Percentiles rank a stretch among this genome's conserved stretches.
Conservation (phyloP, 2,888 invertebrate genomes). For the Drosophila meridiana region DNA sequence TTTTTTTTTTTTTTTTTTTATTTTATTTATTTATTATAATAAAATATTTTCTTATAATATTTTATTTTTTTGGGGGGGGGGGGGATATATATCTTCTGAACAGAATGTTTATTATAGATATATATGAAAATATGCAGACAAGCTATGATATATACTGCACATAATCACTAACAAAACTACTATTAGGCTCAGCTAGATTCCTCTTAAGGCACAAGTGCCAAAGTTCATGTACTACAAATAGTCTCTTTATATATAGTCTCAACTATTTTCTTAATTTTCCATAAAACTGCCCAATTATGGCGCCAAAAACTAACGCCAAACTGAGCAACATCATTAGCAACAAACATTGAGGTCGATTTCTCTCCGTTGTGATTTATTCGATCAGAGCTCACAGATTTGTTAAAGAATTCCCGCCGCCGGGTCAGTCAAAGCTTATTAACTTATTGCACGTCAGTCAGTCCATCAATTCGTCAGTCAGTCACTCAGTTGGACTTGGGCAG, state of each 20-base stretch:
- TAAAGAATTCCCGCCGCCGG: background rate
- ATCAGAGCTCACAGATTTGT: conserved; percentile 5
- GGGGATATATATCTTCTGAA: background rate
- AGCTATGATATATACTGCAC: background rate
- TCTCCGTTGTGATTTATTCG: conserved; percentile 18
- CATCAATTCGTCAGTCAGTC: background rate
- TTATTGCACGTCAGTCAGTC: conserved; percentile 31
- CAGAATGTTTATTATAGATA: background rate
- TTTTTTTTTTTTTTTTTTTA: no score
- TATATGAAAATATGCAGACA: background rate
- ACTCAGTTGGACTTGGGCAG: background rate
- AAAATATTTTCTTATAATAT: no score
- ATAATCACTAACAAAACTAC: background rate
- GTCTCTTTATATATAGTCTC: background rate
- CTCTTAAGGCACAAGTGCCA: background rate
- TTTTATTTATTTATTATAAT: no score
- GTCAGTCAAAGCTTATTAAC: conserved; percentile 23
- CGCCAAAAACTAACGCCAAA: background rate
- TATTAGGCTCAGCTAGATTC: background rate
- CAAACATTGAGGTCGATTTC: conserved; percentile 44
- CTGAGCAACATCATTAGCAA: conserved; percentile 26
- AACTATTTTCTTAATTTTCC: conserved; percentile 6
- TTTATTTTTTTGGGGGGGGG: no score
- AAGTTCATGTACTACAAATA: conserved; percentile 6
- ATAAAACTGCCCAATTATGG: background rate